These are phyloP conservation scores for Temnothorax curvispinosus DNA, from an alignment of 1,140 invertebrate species.

Conservation along the genomic window DNA sequence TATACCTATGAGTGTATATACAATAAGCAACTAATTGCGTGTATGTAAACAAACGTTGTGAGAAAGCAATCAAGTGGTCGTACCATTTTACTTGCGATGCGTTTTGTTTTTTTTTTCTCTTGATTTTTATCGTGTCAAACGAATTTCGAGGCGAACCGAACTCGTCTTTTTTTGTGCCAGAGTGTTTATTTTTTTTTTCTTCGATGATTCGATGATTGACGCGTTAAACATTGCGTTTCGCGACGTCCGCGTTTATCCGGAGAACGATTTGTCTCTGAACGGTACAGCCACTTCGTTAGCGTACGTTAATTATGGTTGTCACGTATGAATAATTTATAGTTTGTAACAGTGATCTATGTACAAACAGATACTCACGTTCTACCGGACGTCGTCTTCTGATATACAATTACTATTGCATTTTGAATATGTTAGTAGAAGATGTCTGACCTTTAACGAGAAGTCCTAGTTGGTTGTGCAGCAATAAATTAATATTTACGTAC, in stretches of 20 bases:
- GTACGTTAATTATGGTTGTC: conserved; percentile 53
- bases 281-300: conserved; percentile 69
- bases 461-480: conserved; percentile 75
- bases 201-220: neutral
- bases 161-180: neutral
- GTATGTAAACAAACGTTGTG: conserved; percentile 66
- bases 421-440: conserved; percentile 70
- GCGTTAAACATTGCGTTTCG: neutral
- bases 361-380: conserved; percentile 70
- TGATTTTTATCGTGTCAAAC: neutral
- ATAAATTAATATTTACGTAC: conserved; percentile 77
- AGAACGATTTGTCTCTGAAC: conserved; percentile 4
- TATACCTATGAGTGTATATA: conserved; percentile 74
- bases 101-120: conserved; percentile 4
- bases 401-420: conserved; percentile 67
- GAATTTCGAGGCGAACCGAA: neutral
- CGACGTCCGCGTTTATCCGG: neutral
- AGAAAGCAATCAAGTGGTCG: conserved; percentile 70
- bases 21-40: conserved; percentile 57
- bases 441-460: conserved; percentile 72
- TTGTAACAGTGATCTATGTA: conserved; percentile 72
- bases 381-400: conserved; percentile 67
- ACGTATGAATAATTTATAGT: conserved; percentile 62
- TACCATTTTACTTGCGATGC: conserved; percentile 59
- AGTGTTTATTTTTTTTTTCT: neutral